These are phyloP conservation scores for Chaetorhynchus papuensis DNA, from an alignment of 2,113 vertebrate species.

Conservation along the genomic window DNA sequence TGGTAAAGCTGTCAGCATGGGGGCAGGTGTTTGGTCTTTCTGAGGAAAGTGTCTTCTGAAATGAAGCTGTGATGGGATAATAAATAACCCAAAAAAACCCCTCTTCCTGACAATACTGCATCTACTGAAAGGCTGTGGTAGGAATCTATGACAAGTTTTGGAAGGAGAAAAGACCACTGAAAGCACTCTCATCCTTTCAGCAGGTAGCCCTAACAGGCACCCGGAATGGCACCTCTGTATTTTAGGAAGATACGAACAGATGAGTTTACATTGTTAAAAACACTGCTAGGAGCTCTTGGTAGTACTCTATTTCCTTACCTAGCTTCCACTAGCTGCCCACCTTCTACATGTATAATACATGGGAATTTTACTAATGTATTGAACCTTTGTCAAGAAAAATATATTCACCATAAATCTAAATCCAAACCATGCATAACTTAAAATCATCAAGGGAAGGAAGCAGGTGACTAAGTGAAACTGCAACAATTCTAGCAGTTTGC, in stretches of 20 bases:
- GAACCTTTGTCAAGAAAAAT: neutral
- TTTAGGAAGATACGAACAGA: neutral
- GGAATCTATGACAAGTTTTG: neutral
- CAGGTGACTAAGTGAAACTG: neutral
- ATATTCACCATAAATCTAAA: neutral
- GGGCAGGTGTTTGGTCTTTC: neutral
- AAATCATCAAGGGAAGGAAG: neutral
- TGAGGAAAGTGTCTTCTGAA: neutral
- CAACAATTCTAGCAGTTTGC: neutral
- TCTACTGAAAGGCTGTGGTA: neutral
- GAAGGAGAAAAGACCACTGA: neutral
- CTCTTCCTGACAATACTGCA: neutral
- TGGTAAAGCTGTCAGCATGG: neutral
- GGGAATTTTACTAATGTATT: neutral
- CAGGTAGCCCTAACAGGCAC: neutral
- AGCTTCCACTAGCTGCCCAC: neutral
- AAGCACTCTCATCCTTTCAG: neutral
- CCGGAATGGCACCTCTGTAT: neutral
- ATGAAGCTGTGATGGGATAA: neutral
- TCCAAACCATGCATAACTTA: neutral
- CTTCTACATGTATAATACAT: neutral
- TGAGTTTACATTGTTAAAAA: neutral
- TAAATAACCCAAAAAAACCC: rapidly evolving
- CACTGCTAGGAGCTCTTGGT: neutral
- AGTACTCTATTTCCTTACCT: neutral